Conservation (phyloP, 2,797 vertebrate genomes). For the Chelon labrosus region DNA sequence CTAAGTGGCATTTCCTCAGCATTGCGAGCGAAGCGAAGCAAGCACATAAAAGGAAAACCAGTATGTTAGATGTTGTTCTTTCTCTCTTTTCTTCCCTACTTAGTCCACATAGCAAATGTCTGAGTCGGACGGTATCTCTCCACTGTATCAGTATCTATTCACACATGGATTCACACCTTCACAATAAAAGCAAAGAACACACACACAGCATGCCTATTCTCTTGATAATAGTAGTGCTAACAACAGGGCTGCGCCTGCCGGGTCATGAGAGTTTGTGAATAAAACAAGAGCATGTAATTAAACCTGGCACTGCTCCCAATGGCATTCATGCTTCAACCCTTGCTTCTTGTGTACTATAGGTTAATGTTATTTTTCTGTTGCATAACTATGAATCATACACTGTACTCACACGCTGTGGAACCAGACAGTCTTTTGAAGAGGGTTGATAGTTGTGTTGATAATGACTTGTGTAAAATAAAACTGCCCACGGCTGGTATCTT, state of each 20-base stretch:
- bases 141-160: not conserved
- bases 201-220: not conserved
- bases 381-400: conserved; percentile 40
- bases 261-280: conserved; percentile 35
- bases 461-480: not conserved
- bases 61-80: conserved; percentile 11
- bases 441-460: conserved; percentile 1
- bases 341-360: conserved; percentile 17
- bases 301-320: conserved; percentile 17
- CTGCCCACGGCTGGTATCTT: not conserved
- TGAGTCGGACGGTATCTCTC: not conserved
- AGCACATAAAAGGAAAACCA: conserved; percentile 23
- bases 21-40: conserved; percentile 23
- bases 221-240: conserved; percentile 16
- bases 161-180: not conserved
- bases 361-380: conserved; percentile 39
- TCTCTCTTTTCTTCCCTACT: not conserved
- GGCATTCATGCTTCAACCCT: conserved; percentile 26
- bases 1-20: conserved; percentile 38
- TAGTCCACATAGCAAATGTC: not conserved
- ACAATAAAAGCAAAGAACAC: not conserved
- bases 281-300: conserved; percentile 53
- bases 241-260: conserved; percentile 16
- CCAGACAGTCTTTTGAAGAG: conserved; percentile 5
- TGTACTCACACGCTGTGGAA: conserved; percentile 12